phyloP scores from a whole-genome alignment of 2,113 vertebrate genomes.

The Axis porcinus region DNA sequence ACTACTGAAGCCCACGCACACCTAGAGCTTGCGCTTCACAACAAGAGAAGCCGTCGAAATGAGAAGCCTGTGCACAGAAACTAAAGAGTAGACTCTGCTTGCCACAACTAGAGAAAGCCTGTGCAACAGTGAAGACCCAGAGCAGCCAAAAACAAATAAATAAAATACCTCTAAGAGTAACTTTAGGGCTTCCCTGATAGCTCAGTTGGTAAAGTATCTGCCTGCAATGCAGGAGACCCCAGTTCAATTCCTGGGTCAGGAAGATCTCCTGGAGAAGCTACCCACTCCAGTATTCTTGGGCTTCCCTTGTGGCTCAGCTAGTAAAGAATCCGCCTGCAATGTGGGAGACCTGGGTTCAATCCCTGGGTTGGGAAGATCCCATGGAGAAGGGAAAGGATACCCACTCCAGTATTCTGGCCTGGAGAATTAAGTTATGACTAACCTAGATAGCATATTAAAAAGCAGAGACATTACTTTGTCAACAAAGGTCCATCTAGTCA shows the following conservation, averaged over 20 bases:
- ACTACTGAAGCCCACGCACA: background rate
- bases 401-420: background rate
- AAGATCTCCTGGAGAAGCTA: background rate
- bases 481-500: background rate
- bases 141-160: background rate
- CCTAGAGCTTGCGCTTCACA: background rate
- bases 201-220: background rate
- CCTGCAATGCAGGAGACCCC: background rate
- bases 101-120: background rate
- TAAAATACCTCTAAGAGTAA: background rate
- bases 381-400: background rate
- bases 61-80: background rate
- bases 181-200: background rate
- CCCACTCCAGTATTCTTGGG: background rate
- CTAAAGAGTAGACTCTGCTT: background rate
- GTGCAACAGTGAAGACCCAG: background rate
- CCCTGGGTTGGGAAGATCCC: background rate
- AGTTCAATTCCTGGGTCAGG: background rate
- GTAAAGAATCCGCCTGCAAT: background rate
- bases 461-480: background rate
- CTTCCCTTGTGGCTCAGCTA: background rate
- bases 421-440: background rate
- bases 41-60: background rate
- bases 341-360: background rate
- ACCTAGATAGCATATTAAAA: background rate